Percentiles rank a stretch among this genome's conserved stretches.
These are phyloP conservation scores for Ataeniobius toweri DNA, from an alignment of 2,797 vertebrate genomes.

Conservation along the genomic window DNA sequence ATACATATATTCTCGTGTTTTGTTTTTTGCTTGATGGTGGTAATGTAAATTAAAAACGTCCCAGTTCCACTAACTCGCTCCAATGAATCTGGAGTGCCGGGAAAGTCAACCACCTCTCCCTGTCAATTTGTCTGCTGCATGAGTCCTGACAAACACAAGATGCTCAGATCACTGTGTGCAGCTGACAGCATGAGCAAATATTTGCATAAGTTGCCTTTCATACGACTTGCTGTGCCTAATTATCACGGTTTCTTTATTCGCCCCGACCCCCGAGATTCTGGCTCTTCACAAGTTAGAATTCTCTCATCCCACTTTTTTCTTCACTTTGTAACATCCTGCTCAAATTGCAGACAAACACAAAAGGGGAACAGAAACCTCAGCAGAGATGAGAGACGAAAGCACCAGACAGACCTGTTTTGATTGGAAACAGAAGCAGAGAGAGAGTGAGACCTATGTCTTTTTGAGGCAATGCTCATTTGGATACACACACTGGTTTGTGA, in stretches of 20 bases:
- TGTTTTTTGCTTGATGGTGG: conserved; percentile 25
- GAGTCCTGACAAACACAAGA: conserved; percentile 45
- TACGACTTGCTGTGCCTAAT: conserved; percentile 68
- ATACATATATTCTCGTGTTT: no score
- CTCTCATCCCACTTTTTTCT: conserved; percentile 30
- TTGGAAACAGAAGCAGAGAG: conserved; percentile 35
- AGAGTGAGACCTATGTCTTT: not conserved
- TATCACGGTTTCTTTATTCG: conserved; percentile 63
- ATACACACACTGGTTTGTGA: conserved; percentile 53
- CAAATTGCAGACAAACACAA: conserved; percentile 54
- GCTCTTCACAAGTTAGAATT: conserved; percentile 46
- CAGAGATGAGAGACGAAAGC: conserved; percentile 32
- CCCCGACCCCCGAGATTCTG: conserved; percentile 38
- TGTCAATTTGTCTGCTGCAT: conserved; percentile 49
- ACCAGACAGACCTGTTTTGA: conserved; percentile 42
- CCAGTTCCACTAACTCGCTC: conserved; percentile 39
- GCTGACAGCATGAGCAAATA: conserved; percentile 61
- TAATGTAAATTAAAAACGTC: conserved; percentile 22
- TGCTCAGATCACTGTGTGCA: conserved; percentile 55
- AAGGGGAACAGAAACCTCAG: conserved; percentile 23
- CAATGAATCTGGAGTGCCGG: conserved; percentile 33
- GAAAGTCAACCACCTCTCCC: conserved; percentile 21
- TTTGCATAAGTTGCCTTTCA: conserved; percentile 73
- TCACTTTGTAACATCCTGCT: conserved; percentile 40
- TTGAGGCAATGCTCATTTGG: conserved; percentile 36